Evolutionary conservation across 2,888 invertebrate genomes (phyloP).

Genomic region (Caenorhabditis wallacei): DNA sequence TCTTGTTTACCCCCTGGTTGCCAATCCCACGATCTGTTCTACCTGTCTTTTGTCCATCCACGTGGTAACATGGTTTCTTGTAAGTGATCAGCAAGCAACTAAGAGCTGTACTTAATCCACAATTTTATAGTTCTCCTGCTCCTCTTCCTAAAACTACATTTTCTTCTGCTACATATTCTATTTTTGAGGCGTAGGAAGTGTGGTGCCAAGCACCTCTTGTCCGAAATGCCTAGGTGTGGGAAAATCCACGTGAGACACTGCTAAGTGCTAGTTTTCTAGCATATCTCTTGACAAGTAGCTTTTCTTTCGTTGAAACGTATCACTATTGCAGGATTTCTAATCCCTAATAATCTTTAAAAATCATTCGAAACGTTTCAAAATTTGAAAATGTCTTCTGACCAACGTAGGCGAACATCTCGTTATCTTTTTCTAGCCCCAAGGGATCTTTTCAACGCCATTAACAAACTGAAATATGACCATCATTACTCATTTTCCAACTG

Average conservation of each 20-base stretch:
- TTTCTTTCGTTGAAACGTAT: not conserved
- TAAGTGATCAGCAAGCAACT: conserved; percentile 10
- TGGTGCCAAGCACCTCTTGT: conserved; percentile 53
- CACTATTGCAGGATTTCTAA: conserved; percentile 14
- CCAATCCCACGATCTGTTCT: conserved; percentile 36
- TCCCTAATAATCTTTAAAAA: conserved; percentile 2
- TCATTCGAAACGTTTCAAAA: not conserved
- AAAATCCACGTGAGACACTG: conserved; percentile 51
- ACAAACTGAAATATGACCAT: conserved; percentile 46
- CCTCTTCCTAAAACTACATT: conserved; percentile 16
- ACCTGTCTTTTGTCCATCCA: conserved; percentile 1
- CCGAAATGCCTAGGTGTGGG: conserved; percentile 54
- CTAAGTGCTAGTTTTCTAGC: conserved; percentile 29
- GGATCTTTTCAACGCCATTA: conserved; percentile 38
- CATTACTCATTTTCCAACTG: conserved; percentile 4
- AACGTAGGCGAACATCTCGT: conserved; percentile 36
- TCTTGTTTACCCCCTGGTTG: conserved; percentile 8
- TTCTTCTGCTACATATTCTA: conserved; percentile 19
- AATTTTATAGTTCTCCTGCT: conserved; percentile 18
- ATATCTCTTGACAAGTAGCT: not conserved
- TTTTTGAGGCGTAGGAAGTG: conserved; percentile 54
- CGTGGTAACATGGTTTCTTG: conserved; percentile 23
- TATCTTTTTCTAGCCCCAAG: conserved; percentile 16
- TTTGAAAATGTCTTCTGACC: not conserved
- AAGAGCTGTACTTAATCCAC: conserved; percentile 4